A percentile compares a stretch with the other conserved stretches of the same genome.
Evolutionary conservation across 1,140 invertebrate species (phyloP).

Genomic region (Bombus soroeensis): DNA sequence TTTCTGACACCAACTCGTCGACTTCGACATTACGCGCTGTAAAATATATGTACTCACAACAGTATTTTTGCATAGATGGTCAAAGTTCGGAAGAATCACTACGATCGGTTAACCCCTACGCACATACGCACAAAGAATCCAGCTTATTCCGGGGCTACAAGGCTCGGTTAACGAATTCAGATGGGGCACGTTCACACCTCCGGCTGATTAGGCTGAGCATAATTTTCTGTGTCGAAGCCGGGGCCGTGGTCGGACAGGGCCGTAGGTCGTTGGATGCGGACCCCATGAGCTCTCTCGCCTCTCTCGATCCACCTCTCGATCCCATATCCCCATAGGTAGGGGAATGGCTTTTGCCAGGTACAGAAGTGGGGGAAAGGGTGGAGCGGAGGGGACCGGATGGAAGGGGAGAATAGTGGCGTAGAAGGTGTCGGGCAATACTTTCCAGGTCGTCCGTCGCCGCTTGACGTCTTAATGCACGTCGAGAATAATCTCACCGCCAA

Average conservation of each 20-base stretch:
- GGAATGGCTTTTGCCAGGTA: not conserved
- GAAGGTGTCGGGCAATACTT: slow-evolving; percentile 83
- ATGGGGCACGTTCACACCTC: slow-evolving; percentile 78
- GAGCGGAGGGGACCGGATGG: slow-evolving; percentile 44
- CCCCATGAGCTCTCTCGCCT: not conserved
- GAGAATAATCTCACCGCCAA: slow-evolving; percentile 83
- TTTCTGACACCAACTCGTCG: no score
- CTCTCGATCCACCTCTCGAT: not conserved
- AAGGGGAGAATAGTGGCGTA: slow-evolving; percentile 63
- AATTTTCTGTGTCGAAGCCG: slow-evolving; percentile 61
- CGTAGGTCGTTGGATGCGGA: slow-evolving; percentile 20
- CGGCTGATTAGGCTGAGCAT: slow-evolving; percentile 74
- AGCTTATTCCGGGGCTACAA: slow-evolving; percentile 15
- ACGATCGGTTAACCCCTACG: no score
- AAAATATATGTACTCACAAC: no score
- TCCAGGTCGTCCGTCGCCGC: slow-evolving; percentile 81
- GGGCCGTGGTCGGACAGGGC: slow-evolving; percentile 33
- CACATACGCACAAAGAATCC: slow-evolving; percentile 9
- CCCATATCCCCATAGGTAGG: slow-evolving; percentile 31
- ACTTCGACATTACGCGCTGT: no score
- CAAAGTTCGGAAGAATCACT: no score
- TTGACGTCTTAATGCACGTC: slow-evolving; percentile 84
- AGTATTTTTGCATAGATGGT: no score
- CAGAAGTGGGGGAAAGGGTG: slow-evolving; percentile 44
- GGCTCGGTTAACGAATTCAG: slow-evolving; percentile 75